Base-by-base conservation (phyloP, 2,888 invertebrate genomes). In the Rugalucina vietnamica region DNA sequence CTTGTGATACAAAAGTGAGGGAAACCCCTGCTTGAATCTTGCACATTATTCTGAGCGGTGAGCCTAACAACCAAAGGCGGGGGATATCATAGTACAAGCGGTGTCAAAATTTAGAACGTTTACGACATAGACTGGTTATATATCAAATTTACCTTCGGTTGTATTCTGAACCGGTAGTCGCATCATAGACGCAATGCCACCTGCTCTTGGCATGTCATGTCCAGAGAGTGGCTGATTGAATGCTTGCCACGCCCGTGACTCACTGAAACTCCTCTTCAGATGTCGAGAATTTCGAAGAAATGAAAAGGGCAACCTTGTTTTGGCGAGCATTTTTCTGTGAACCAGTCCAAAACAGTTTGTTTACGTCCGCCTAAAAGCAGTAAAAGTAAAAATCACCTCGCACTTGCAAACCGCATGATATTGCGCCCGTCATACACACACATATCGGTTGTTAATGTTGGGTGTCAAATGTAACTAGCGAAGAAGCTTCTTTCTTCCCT, bases 171-270 rank as follows among this genome's bases (percentile, higher is more conserved):
- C 82, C 0, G 93, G 93, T 18, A 93, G 79, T 34, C 92, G 84
- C 91, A 92, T 91, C 91, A 92, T 91, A 0, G 92, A 91, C 0
- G 92, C 90, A 34, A 93, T 91, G 0, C 93, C 93, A 29, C 90
- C 93, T 12, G 92, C 89, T 65, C 93, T 60, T 10, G 90, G 84
- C 90, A 92, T 88, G 1, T 89, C 89, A 76, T 92, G 88, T 4
- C 89, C 92, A 0, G 91, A 91, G 18, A 92, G 70, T 1, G 93
- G 93, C 49, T 85, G 84, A 79, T 91, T 89, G 75, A 82, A 88
- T 54, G 79, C 84, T 57, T 70, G 37, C 0, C 8, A 29, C 4
- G 27, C 29, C 18, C 29, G 60, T 27, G 29, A 27, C 4, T 27
- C 21, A 18, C 29, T 27, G 14, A 60, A 27, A 60, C 4, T 29